Base-by-base conservation (phyloP, 2,888 invertebrate genomes). In the Philhelius pedissequus region DNA sequence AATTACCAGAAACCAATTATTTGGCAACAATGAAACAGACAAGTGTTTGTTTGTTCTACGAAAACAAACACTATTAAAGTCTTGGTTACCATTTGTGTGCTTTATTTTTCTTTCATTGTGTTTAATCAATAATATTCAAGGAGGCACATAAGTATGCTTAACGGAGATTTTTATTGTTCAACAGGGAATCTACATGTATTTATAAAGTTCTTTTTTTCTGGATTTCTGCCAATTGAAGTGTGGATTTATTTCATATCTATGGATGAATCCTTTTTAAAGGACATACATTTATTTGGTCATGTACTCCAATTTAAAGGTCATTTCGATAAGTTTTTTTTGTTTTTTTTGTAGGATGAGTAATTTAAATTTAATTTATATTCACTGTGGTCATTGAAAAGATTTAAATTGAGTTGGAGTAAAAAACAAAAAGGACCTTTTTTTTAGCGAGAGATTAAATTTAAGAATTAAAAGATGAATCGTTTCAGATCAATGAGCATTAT, bases 141-240 rank as follows among this genome's bases (percentile, higher is more conserved):
- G 4, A 56, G 32, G 32, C 18, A 11, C 32, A 20, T 32, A 56
- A 56, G 56, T 56, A 56, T 56, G 13, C 56, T 56, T 20, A 32
- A 56, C 6, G 20, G 20, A 35, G 56, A 56, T 35, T 56, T 56
- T 56, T 56, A 56, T 56, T 56, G 32, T 56, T 56, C 56, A 35
- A 20, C 20, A 32, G 56, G 56, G 56, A 56, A 15, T 54, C 11
- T 15, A 30, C 11, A 11, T 13, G n/a, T 1, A 7, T 13, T 13
- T 18, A 43, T 18, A 25, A 25, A 25, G 6, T 30, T n/a, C n/a
- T n/a, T n/a, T n/a, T n/a, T 30, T 20, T 11, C 56, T 56, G 35
- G 56, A 56, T 20, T 22, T 2, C 13, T 56, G 56, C 56, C 56
- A 56, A 56, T 32, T 35, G 6, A 20, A 35, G 20, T 18, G 20